Percentiles rank a stretch among this genome's conserved stretches.
phyloP scores from a whole-genome alignment of 1,140 invertebrate genomes.

The Muscidifurax raptorellus region DNA sequence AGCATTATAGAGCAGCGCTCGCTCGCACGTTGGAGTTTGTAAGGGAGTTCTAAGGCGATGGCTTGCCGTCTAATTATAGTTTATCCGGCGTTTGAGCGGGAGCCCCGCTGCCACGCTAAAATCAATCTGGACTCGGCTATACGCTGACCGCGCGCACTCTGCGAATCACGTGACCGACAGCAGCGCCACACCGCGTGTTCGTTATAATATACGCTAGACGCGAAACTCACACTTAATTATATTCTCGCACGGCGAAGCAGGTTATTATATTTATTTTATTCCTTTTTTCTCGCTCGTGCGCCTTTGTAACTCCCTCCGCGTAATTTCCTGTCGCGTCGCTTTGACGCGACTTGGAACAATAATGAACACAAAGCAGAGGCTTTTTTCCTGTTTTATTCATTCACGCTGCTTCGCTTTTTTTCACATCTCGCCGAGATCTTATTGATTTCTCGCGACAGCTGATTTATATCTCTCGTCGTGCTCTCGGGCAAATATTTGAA shows the following conservation, averaged over 20 bases:
- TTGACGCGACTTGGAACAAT: too few species aligned
- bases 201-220: not conserved
- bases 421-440: too few species aligned
- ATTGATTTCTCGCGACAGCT: too few species aligned
- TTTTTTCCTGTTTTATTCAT: too few species aligned
- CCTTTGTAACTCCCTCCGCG: not conserved
- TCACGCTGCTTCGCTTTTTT: too few species aligned
- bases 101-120: constrained; percentile 22
- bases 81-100: constrained; percentile 30
- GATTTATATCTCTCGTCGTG: too few species aligned
- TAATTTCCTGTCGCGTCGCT: not conserved
- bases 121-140: constrained; percentile 40
- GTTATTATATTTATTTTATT: too few species aligned
- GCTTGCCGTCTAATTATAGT: constrained; percentile 48
- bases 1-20: not conserved
- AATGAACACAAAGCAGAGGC: too few species aligned
- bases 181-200: not conserved
- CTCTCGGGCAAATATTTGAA: too few species aligned
- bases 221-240: not conserved
- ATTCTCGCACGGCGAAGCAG: not conserved
- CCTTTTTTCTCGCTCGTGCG: not conserved
- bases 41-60: constrained; percentile 30
- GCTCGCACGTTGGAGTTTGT: not conserved
- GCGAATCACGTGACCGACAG: not conserved
- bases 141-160: not conserved